Evolutionary conservation across 1,140 invertebrate species (phyloP).

Genomic region (Leptinotarsa defecta): DNA sequence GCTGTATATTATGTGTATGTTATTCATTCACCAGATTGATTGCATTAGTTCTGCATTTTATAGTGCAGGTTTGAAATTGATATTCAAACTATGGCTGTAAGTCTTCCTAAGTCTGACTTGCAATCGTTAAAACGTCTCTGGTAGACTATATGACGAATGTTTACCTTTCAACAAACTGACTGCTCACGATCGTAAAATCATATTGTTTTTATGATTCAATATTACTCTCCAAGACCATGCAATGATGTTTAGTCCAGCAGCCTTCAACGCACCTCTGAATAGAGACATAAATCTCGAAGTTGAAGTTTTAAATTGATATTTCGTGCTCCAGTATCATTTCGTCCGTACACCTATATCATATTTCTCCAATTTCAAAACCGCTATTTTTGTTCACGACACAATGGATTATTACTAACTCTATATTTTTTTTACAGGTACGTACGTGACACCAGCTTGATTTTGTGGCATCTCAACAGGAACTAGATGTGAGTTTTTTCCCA

Average conservation of each 20-base stretch:
- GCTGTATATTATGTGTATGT: no score
- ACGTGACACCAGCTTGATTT: not conserved
- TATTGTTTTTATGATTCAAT: not conserved
- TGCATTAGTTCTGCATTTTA: no score
- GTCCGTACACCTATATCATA: constrained; percentile 8
- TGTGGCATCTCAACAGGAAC: no score
- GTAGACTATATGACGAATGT: not conserved
- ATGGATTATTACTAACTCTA: constrained; percentile 9
- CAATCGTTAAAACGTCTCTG: not conserved
- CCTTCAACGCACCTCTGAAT: constrained; percentile 1
- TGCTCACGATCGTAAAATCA: constrained; percentile 1
- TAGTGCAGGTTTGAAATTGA: no score
- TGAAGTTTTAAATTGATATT: constrained; percentile 16
- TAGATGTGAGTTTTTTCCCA: no score
- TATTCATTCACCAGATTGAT: no score
- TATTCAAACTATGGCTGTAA: no score
- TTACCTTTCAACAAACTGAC: not conserved
- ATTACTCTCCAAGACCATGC: not conserved
- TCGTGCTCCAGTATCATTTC: constrained; percentile 11
- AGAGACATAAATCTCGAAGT: constrained; percentile 19
- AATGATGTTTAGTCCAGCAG: not conserved
- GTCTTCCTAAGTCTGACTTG: no score
- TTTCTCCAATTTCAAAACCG: not conserved
- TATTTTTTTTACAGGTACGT: constrained; percentile 18
- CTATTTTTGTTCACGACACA: not conserved